A percentile compares a stretch with the other conserved stretches of the same genome.
These are phyloP conservation scores for Tachycineta bicolor DNA, from an alignment of 2,113 vertebrate species.

Conservation along the genomic window DNA sequence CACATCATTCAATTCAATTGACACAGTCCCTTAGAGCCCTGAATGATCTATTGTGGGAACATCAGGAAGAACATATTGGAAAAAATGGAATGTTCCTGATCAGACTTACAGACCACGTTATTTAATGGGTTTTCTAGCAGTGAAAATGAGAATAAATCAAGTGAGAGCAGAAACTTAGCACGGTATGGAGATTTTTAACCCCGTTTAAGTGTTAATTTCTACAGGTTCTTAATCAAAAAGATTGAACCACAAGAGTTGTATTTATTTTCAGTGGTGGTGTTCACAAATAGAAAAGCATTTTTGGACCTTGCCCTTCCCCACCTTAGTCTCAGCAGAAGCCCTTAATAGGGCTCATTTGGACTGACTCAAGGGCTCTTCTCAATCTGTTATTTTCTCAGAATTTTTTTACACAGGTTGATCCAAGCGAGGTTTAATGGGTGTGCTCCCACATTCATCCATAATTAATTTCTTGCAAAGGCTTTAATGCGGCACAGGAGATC, in stretches of 20 bases:
- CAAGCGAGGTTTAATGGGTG: background rate
- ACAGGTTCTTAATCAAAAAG: background rate
- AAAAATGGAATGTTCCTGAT: constrained; percentile 50
- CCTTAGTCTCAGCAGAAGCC: background rate
- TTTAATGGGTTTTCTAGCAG: background rate
- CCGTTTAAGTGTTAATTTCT: background rate
- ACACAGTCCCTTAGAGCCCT: constrained; percentile 42
- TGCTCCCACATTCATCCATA: constrained; percentile 12
- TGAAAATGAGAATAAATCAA: constrained; percentile 24
- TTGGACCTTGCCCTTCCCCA: background rate
- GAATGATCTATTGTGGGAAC: constrained; percentile 64
- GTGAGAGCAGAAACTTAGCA: background rate
- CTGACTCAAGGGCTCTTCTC: background rate
- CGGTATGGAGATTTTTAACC: background rate
- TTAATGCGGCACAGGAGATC: background rate
- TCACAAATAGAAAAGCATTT: background rate
- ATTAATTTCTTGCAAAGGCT: constrained; percentile 23
- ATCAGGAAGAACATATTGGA: constrained; percentile 7
- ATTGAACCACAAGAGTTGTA: background rate
- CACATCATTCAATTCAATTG: constrained; percentile 58
- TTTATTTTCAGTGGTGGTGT: background rate
- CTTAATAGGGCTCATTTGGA: background rate
- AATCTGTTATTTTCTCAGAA: background rate
- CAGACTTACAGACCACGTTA: background rate
- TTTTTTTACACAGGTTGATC: background rate